Evolutionary conservation across 2,888 invertebrate genomes (phyloP).

Genomic region (Agriopis aurantiaria): DNA sequence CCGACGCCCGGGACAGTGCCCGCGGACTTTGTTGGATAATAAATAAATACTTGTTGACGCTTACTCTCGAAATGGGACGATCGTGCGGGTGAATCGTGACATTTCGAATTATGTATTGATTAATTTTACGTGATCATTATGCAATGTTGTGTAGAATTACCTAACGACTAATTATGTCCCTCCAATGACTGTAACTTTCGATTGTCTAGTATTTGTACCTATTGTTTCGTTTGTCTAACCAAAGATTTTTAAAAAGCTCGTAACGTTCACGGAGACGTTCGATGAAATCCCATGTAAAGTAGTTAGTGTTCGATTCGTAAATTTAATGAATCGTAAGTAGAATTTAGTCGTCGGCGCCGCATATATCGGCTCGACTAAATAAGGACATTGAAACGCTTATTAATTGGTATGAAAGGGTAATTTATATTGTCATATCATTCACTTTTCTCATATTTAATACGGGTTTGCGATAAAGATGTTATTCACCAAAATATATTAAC

Average conservation of each 20-base stretch:
- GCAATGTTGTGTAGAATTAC: constrained; percentile 85
- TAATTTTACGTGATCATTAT: constrained; percentile 82
- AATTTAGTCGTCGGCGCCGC: constrained; percentile 77
- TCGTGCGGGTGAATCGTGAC: constrained; percentile 71
- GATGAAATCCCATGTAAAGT: constrained; percentile 78
- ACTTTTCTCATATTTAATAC: constrained; percentile 86
- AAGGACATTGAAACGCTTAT: constrained; percentile 87
- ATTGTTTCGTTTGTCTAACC: constrained; percentile 82
- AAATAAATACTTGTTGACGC: constrained; percentile 80
- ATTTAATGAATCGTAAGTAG: constrained; percentile 81
- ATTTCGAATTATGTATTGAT: constrained; percentile 74
- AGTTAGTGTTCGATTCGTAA: constrained; percentile 83
- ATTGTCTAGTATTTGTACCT: constrained; percentile 81
- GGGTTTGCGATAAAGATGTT: constrained; percentile 87
- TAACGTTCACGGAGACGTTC: constrained; percentile 75
- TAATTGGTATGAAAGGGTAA: constrained; percentile 87
- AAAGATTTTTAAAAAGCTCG: constrained; percentile 79
- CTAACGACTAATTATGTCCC: constrained; percentile 82
- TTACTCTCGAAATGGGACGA: constrained; percentile 81
- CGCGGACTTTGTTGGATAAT: constrained; percentile 68
- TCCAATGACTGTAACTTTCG: constrained; percentile 84
- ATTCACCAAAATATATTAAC: constrained; percentile 85
- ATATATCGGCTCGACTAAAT: constrained; percentile 79
- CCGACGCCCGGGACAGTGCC: constrained; percentile 40
- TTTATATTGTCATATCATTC: constrained; percentile 87